A percentile compares a stretch with the other conserved stretches of the same genome.
phyloP scores from a whole-genome alignment of 2,888 invertebrate species.

The Theretra japonica region DNA sequence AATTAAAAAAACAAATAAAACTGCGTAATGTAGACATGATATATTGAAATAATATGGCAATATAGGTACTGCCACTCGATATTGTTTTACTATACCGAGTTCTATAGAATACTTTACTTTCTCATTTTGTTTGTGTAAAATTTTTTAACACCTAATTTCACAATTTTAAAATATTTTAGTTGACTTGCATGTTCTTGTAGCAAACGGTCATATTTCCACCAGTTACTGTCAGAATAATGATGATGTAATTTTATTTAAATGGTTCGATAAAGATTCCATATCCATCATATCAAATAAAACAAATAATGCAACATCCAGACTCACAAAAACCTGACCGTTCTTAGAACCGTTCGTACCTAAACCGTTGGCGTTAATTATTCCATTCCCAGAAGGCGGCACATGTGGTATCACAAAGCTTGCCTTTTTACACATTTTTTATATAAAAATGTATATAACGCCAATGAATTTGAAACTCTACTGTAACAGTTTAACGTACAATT shows the following conservation, averaged over 20 bases:
- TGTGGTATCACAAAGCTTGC: constrained; percentile 58
- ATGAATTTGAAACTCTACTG: not conserved
- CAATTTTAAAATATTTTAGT: too few relatives aligned
- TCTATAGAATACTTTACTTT: too few relatives aligned
- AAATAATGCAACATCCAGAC: constrained; percentile 18
- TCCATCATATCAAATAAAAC: not conserved
- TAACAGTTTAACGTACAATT: not conserved
- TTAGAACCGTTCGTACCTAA: constrained; percentile 29
- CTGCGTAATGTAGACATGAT: too few relatives aligned
- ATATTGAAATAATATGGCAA: too few relatives aligned
- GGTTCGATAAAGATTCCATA: not conserved
- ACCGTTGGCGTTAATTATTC: constrained; percentile 50
- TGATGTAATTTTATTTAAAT: not conserved
- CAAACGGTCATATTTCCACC: too few relatives aligned
- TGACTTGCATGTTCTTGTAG: too few relatives aligned
- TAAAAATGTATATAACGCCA: not conserved
- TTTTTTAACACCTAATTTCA: too few relatives aligned
- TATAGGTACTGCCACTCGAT: too few relatives aligned
- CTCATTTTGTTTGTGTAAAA: too few relatives aligned
- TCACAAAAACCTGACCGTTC: constrained; percentile 33
- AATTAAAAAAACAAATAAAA: too few relatives aligned
- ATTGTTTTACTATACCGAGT: too few relatives aligned
- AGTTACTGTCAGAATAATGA: too few relatives aligned
- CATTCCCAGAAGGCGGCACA: constrained; percentile 63
- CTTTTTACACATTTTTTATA: constrained; percentile 55